Evolutionary conservation across 2,888 invertebrate species (phyloP), one percentile per base, ranked within the genome.

Genomic region (Cartodere bifasciata): DNA sequence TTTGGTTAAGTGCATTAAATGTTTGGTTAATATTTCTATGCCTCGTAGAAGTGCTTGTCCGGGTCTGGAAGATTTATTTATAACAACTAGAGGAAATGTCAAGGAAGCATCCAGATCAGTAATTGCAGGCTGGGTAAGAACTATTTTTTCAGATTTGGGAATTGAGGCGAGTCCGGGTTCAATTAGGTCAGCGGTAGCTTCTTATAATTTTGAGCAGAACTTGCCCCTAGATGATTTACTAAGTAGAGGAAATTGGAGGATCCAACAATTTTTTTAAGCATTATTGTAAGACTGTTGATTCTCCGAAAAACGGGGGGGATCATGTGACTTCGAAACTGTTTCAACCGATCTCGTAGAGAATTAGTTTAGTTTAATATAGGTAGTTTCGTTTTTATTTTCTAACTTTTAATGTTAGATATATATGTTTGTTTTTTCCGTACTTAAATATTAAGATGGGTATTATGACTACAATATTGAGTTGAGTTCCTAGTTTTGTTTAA

Each of bases 151-250:
- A 12, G 27, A 31, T 4, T 10, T 29, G 16, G 17, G 17, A 9
- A 29, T 29, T 11, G 17, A 12, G 7, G 7, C 16, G 7, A 9
- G 12, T 14, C 17, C 32, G 3, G 32, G 32, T 10, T 27, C 26
- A 6, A 31, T 31, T 7, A 14, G 27, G 4, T 31, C 32, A 3
- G 32, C 32, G 5, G 26, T 31, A 27, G 32, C 32, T 6, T 31
- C 32, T n/a, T 31, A 9, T 14, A 12, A 25, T 12, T 27, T 10
- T 29, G 11, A 31, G n/a, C 26, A 27, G 17, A 27, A 31, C 12
- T 11, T 27, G 10, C 10, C 32, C 9, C 13, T 27, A 16, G 32
- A 31, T 16, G n/a, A 12, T 3, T 20, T 31, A 6, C 15, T 27
- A 3, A 13, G n/a, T 9, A 31, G n/a, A 15, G n/a, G 32, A 9